These are phyloP conservation scores for Onychomys arenicola DNA, from an alignment of 2,797 vertebrate species.

Conservation along the genomic window DNA sequence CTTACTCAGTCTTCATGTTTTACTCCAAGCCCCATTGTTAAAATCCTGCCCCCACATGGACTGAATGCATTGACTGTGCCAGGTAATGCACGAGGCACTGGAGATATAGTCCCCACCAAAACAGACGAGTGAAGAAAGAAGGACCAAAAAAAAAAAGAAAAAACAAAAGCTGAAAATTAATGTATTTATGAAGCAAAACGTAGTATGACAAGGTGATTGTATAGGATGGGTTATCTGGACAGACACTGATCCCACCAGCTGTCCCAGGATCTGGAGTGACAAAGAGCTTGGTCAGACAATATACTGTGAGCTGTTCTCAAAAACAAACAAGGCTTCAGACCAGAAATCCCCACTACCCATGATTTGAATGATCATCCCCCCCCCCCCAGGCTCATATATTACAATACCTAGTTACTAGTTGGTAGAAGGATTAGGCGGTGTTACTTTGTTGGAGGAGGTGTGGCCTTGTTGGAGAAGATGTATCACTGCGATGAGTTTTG, in stretches of 20 bases:
- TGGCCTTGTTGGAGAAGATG: neutral
- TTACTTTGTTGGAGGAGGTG: neutral
- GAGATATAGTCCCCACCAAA: neutral
- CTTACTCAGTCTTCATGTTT: neutral
- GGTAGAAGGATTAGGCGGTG: neutral
- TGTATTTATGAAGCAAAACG: neutral
- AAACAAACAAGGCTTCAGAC: slow-evolving; percentile 38
- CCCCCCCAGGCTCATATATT: neutral
- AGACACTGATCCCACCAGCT: neutral
- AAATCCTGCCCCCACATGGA: neutral
- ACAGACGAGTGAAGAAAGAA: neutral
- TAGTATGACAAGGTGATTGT: neutral
- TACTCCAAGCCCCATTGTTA: neutral
- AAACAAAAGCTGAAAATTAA: neutral
- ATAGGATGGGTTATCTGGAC: neutral
- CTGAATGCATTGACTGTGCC: neutral
- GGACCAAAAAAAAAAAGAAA: neutral
- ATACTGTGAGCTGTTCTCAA: neutral
- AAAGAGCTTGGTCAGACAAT: neutral
- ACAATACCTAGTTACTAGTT: neutral
- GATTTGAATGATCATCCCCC: neutral
- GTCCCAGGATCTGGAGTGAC: neutral
- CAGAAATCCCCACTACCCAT: neutral
- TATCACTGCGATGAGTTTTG: neutral
- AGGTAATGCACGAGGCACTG: neutral